A percentile compares a stretch with the other conserved stretches of the same genome.
Evolutionary conservation across 2,113 vertebrate genomes (phyloP).

Genomic region (Actenoides hombroni): DNA sequence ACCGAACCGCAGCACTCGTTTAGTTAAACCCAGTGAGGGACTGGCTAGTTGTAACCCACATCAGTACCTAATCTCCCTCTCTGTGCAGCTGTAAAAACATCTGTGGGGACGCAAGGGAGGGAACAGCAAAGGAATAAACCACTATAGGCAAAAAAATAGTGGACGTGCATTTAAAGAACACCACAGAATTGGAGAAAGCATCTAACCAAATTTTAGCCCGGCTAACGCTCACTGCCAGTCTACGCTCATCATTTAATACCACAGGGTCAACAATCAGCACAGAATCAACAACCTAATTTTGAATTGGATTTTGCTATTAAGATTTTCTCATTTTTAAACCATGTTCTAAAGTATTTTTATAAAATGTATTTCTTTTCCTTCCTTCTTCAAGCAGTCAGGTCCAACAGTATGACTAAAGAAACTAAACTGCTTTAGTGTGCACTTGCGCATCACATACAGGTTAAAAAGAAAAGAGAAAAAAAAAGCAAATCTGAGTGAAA

Average conservation of each 20-base stretch:
- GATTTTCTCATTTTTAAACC: background rate
- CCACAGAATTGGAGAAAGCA: background rate
- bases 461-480: background rate
- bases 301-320: background rate
- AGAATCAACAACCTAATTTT: background rate
- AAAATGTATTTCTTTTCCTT: background rate
- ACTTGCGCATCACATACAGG: background rate
- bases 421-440: background rate
- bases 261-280: background rate
- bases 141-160: background rate
- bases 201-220: background rate
- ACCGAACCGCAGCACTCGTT: background rate
- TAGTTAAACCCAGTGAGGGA: background rate
- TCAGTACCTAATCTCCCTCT: background rate
- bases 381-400: background rate
- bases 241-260: background rate
- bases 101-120: fast-evolving
- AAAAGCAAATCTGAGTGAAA: background rate
- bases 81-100: background rate
- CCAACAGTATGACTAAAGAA: background rate
- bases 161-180: background rate
- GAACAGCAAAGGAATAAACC: background rate
- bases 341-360: background rate
- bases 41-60: background rate
- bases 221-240: background rate